A percentile compares a stretch with the other conserved stretches of the same genome.
Conservation (phyloP, 2,113 vertebrate genomes). For the Stictonetta naevosa region DNA sequence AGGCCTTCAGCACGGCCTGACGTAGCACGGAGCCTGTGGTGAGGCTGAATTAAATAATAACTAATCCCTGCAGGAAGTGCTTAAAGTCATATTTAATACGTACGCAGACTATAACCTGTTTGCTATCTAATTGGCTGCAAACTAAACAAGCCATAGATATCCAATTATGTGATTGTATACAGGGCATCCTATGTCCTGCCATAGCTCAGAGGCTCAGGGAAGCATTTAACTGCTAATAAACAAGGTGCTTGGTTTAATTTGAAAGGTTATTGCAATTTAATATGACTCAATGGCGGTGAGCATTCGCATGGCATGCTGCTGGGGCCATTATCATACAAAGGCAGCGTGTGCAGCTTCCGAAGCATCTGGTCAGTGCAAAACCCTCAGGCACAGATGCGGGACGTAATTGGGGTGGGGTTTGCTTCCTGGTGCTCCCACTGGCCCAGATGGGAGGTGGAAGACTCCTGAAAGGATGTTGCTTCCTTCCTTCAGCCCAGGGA, state of each 20-base stretch:
- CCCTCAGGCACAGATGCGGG: rapidly evolving
- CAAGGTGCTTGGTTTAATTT: conserved; percentile 54
- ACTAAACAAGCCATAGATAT: conserved; percentile 45
- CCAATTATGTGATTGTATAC: conserved; percentile 31
- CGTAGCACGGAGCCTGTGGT: neutral
- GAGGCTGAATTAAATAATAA: neutral
- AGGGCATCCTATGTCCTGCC: neutral
- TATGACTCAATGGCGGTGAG: neutral
- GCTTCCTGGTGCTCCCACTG: rapidly evolving
- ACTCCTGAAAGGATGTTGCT: neutral
- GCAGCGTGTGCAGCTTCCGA: rapidly evolving
- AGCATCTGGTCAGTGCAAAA: neutral
- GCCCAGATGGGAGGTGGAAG: neutral
- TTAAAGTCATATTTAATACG: neutral
- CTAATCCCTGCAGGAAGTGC: conserved; percentile 32
- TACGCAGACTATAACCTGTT: conserved; percentile 9
- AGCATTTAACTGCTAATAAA: conserved; percentile 66
- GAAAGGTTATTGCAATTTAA: conserved; percentile 60
- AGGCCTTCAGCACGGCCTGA: neutral
- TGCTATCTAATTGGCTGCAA: conserved; percentile 54
- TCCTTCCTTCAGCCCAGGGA: neutral
- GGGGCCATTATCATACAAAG: neutral
- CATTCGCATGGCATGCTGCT: rapidly evolving
- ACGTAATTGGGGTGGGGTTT: neutral
- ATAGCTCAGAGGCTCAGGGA: conserved; percentile 61